Percentiles rank a stretch among this genome's conserved stretches.
phyloP scores from a whole-genome alignment of 2,888 invertebrate genomes.

The Ochropacha duplaris region DNA sequence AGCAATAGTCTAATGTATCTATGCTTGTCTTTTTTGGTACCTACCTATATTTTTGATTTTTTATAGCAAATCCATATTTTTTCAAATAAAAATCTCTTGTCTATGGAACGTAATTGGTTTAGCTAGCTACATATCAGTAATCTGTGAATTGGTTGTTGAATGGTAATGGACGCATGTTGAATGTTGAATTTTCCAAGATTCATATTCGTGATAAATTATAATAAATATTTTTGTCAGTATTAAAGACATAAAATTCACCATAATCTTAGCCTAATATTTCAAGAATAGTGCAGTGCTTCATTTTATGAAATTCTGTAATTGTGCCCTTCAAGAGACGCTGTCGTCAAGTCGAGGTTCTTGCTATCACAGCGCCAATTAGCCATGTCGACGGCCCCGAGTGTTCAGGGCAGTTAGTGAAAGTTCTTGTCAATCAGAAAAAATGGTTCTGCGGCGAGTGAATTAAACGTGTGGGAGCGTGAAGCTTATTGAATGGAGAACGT shows the following conservation, averaged over 20 bases:
- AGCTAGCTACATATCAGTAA: too few species aligned
- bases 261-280: not conserved
- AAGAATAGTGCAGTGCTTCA: slow-evolving; percentile 7
- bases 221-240: not conserved
- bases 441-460: slow-evolving; percentile 45
- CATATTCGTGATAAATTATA: slow-evolving; percentile 27
- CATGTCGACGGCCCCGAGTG: slow-evolving; percentile 69
- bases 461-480: slow-evolving; percentile 35
- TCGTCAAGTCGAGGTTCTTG: slow-evolving; percentile 47
- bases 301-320: slow-evolving; percentile 11
- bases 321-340: slow-evolving; percentile 33
- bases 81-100: slow-evolving; percentile 39
- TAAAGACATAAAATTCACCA: not conserved
- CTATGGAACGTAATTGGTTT: slow-evolving; percentile 49
- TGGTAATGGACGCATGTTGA: slow-evolving; percentile 58
- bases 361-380: slow-evolving; percentile 57
- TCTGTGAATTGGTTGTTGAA: slow-evolving; percentile 37
- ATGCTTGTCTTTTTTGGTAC: slow-evolving; percentile 5
- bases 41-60: slow-evolving; percentile 11
- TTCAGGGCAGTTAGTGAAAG: slow-evolving; percentile 67
- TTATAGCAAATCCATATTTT: slow-evolving; percentile 56
- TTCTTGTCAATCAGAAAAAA: slow-evolving; percentile 49
- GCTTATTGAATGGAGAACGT: slow-evolving; percentile 65
- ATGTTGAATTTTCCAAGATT: slow-evolving; percentile 41
- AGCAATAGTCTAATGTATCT: too few species aligned